Evolutionary conservation across 2,888 invertebrate species (phyloP).

Genomic region (Acrobasis consociella): DNA sequence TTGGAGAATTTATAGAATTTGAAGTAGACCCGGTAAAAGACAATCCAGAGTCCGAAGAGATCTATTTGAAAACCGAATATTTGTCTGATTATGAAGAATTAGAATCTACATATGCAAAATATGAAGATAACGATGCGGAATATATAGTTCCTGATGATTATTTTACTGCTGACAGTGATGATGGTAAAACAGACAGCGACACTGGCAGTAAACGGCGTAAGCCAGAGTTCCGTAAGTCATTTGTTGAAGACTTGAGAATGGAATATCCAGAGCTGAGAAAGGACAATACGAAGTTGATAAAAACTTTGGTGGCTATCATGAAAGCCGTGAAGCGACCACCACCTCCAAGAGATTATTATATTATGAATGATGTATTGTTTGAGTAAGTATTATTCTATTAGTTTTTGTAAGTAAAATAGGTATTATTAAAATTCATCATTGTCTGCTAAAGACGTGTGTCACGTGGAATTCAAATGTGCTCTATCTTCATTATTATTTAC

Average conservation of each 20-base stretch:
- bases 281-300: conserved; percentile 48
- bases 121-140: conserved; percentile 24
- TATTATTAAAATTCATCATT: too few relatives aligned
- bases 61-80: conserved; percentile 11
- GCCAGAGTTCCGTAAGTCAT: conserved; percentile 46
- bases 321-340: conserved; percentile 50
- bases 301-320: conserved; percentile 59
- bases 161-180: conserved; percentile 19
- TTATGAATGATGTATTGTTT: conserved; percentile 48
- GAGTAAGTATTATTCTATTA: conserved; percentile 48
- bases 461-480: too few relatives aligned
- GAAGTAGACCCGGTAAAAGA: neutral
- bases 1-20: conserved; percentile 15
- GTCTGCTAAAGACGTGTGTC: too few relatives aligned
- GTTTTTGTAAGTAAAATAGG: too few relatives aligned
- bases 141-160: conserved; percentile 13
- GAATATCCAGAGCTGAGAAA: conserved; percentile 52
- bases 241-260: conserved; percentile 53
- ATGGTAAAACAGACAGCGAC: conserved; percentile 36
- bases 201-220: conserved; percentile 22
- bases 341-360: conserved; percentile 51
- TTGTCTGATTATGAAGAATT: neutral
- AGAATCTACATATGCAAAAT: neutral
- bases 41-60: neutral
- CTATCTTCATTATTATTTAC: too few relatives aligned